Evolutionary conservation across 2,113 vertebrate species (phyloP), one percentile per base, ranked within the genome.

Genomic region (Pedionomus torquatus): DNA sequence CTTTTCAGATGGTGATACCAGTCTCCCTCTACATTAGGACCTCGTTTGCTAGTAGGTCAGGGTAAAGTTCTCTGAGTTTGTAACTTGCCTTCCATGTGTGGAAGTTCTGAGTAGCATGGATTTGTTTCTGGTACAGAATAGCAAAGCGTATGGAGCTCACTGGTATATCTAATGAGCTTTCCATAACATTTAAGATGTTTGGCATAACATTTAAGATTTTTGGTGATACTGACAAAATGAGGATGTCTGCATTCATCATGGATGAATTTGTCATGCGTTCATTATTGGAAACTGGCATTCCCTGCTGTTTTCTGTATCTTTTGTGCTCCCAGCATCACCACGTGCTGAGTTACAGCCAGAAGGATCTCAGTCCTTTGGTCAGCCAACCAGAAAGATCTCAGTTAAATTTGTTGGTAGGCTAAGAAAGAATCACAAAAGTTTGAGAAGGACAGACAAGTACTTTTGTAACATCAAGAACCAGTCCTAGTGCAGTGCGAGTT

Each of bases 401-500:
- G 0, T 58, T 37, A 11, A 44, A 13, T 64, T 58, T 17, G 4
- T 43, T 37, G 60, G 8, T 41, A 49, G 52, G 24, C 44, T 41
- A 54, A 43, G 51, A 68, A 84, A 51, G 43, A 39, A 41, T 89
- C 46, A 10, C 15, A 43, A 1, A 43, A 48, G 37, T 57, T 55
- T 71, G 81, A 69, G 65, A 41, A 64, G 83, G 39, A 31, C 39
- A 51, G 57, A 61, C 26, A 51, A 63, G 17, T 80, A 48, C 37
- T 65, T 35, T 2, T 33, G 11, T 69, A 51, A 41, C 1, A 7
- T 31, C 11, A 5, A 11, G 61, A 72, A 39, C 35, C 49, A 17
- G 20, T 78, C 25, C 41, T 35, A 51, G 60, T 30, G 11, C 30
- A 65, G 60, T 0, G 0, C 0, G 2, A 57, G 54, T 23, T 89